Evolutionary conservation across 2,113 vertebrate species (phyloP).

Genomic region (Tragelaphus buxtoni): DNA sequence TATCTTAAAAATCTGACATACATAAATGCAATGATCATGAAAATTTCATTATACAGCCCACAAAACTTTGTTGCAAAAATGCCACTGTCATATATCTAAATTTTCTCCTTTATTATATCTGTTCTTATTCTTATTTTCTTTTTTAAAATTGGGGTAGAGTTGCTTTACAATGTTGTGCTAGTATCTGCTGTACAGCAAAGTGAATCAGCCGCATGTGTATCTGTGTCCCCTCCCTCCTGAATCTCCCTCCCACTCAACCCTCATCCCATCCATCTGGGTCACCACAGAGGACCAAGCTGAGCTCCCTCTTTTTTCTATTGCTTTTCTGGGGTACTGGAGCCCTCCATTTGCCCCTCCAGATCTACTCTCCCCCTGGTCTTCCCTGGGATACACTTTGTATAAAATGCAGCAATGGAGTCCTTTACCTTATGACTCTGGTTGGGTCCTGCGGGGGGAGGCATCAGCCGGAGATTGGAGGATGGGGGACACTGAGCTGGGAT

Average conservation of each 20-base stretch:
- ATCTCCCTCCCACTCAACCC: not conserved
- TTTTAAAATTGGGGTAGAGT: not conserved
- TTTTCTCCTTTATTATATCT: not conserved
- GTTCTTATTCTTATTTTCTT: not conserved
- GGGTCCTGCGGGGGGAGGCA: not conserved
- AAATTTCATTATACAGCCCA: not conserved
- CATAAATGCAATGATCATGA: not conserved
- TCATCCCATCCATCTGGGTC: not conserved
- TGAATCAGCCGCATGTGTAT: not conserved
- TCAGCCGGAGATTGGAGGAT: not conserved
- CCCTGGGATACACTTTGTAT: not conserved
- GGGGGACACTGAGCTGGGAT: not conserved
- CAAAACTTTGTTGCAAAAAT: not conserved
- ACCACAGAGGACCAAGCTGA: not conserved
- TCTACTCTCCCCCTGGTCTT: not conserved
- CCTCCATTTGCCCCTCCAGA: not conserved
- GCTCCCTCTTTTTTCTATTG: not conserved
- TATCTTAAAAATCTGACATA: not conserved
- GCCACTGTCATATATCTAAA: not conserved
- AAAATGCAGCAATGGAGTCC: not conserved
- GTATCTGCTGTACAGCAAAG: not conserved
- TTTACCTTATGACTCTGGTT: not conserved
- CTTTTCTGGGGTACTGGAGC: not conserved
- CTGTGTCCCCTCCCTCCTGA: not conserved
- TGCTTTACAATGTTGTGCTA: not conserved